These are phyloP conservation scores for Eucera pruinosa DNA, from an alignment of 2,888 invertebrate genomes.

Conservation along the genomic window DNA sequence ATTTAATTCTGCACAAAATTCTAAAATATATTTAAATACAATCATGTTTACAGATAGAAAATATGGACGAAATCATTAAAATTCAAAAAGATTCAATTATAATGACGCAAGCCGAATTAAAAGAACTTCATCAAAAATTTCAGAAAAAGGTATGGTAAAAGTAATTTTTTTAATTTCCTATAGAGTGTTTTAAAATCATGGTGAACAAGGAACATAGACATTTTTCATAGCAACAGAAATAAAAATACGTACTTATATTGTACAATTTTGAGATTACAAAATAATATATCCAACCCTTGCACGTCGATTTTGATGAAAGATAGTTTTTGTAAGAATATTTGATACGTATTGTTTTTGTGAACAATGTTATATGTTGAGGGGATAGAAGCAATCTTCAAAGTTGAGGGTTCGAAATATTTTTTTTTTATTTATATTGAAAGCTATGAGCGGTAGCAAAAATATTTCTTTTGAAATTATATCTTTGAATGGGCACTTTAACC, in stretches of 20 bases:
- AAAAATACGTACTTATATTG: not conserved
- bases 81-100: conserved; percentile 80
- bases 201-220: not conserved
- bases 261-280: not conserved
- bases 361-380: no score
- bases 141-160: conserved; percentile 78
- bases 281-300: no score
- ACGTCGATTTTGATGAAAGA: no score
- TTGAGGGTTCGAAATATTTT: no score
- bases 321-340: no score
- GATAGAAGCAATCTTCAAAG: no score
- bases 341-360: no score
- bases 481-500: no score
- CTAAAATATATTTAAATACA: not conserved
- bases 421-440: no score
- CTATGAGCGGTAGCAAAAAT: no score
- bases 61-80: conserved; percentile 80
- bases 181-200: not conserved
- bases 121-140: conserved; percentile 77
- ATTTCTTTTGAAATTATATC: no score
- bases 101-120: conserved; percentile 79
- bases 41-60: conserved; percentile 71
- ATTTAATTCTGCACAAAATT: not conserved
- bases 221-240: not conserved
- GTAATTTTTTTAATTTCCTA: not conserved